Conservation (phyloP, 2,888 invertebrate species). For the Petrolisthes manimaculis region DNA sequence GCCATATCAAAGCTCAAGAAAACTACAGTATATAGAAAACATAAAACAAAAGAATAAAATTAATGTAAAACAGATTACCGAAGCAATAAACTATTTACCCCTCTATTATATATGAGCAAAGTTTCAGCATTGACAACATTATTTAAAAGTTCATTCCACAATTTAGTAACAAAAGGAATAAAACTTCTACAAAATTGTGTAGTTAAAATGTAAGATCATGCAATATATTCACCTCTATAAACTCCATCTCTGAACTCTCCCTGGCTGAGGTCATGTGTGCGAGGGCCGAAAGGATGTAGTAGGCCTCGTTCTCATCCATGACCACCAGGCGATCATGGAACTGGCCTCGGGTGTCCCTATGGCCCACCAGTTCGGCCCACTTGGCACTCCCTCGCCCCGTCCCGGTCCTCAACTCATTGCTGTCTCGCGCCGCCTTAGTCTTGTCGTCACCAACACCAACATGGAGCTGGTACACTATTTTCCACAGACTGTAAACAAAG, state of each 20-base stretch:
- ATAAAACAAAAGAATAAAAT: background rate
- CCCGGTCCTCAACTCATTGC: background rate
- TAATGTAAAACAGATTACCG: background rate
- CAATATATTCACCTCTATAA: constrained; percentile 48
- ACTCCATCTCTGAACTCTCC: constrained; percentile 70
- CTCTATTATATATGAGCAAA: background rate
- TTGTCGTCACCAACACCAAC: constrained; percentile 66
- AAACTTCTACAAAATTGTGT: background rate
- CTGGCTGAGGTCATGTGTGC: constrained; percentile 84
- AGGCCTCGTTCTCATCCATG: constrained; percentile 80
- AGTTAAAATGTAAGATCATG: background rate
- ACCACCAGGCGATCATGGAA: constrained; percentile 59
- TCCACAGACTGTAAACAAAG: constrained; percentile 69
- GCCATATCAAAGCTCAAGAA: background rate
- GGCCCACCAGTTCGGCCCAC: constrained; percentile 58
- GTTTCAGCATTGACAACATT: background rate
- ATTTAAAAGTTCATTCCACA: too few species aligned
- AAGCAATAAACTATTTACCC: background rate
- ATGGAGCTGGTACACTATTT: constrained; percentile 70
- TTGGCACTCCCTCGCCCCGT: constrained; percentile 12
- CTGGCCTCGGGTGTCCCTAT: constrained; percentile 53
- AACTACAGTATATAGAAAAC: background rate
- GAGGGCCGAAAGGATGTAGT: constrained; percentile 83
- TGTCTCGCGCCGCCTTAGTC: constrained; percentile 60
- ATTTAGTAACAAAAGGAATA: background rate